Percentiles rank a stretch among this genome's conserved stretches.
These are phyloP conservation scores for Metacarcinus magister DNA, from an alignment of 2,888 invertebrate genomes.

Conservation along the genomic window DNA sequence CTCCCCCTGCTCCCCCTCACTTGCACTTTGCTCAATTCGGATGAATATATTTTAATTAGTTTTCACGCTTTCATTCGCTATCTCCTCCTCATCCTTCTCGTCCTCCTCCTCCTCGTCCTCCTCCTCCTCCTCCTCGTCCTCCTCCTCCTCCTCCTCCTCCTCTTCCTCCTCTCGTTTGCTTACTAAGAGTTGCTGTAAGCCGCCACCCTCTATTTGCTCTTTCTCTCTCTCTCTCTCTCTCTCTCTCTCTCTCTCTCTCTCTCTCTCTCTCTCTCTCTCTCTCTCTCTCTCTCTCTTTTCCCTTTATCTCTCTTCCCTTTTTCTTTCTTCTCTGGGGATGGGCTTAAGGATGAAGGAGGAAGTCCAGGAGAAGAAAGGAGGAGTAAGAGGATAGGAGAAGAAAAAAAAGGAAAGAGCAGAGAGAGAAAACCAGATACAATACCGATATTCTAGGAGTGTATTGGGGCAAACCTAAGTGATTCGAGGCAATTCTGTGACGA, in stretches of 20 bases:
- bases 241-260: slow-evolving; percentile 26
- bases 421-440: background rate
- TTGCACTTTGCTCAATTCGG: background rate
- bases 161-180: background rate
- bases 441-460: background rate
- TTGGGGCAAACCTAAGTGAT: background rate
- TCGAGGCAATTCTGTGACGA: background rate
- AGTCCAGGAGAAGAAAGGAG: background rate
- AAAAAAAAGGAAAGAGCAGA: too few relatives aligned
- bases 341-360: too few relatives aligned
- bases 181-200: background rate
- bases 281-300: background rate
- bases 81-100: background rate
- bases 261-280: slow-evolving; percentile 29
- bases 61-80: background rate
- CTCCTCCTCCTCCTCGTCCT: background rate
- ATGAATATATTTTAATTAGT: background rate
- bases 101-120: background rate
- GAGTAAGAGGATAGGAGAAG: background rate
- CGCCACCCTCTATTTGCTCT: background rate
- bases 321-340: background rate
- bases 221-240: background rate
- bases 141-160: background rate
- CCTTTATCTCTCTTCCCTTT: background rate
- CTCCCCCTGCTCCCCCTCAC: background rate